These are phyloP conservation scores for Reticulitermes lucifugus DNA, from an alignment of 2,888 invertebrate species.

Conservation along the genomic window DNA sequence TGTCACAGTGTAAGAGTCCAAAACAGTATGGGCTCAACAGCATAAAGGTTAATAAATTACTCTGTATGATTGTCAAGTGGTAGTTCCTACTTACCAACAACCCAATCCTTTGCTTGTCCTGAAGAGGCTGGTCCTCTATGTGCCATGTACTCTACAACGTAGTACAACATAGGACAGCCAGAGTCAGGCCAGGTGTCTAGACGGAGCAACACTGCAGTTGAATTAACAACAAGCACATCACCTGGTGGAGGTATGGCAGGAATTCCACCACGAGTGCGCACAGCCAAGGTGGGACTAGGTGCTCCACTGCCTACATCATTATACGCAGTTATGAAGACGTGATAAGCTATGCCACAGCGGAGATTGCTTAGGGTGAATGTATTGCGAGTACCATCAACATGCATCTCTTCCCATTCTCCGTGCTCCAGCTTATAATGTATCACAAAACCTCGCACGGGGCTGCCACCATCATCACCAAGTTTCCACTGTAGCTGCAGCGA, in stretches of 20 bases:
- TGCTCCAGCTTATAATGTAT: conserved; percentile 58
- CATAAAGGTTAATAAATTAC: too few relatives aligned
- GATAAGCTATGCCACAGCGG: conserved; percentile 56
- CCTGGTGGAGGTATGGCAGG: conserved; percentile 56
- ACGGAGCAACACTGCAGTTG: conserved; percentile 57
- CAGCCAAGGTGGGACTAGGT: conserved; percentile 56
- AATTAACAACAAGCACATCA: conserved; percentile 56
- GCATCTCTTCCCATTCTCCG: conserved; percentile 58
- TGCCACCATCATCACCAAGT: conserved; percentile 58
- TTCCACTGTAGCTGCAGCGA: conserved; percentile 59
- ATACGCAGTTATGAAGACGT: conserved; percentile 55
- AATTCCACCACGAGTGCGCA: conserved; percentile 57
- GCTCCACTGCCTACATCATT: conserved; percentile 57
- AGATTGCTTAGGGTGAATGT: conserved; percentile 55
- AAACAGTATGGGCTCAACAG: too few relatives aligned
- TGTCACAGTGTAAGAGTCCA: too few relatives aligned
- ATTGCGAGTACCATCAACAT: conserved; percentile 54
- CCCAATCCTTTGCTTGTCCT: conserved; percentile 53
- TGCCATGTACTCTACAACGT: conserved; percentile 58
- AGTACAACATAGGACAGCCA: conserved; percentile 58
- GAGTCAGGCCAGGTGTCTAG: conserved; percentile 58
- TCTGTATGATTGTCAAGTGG: too few relatives aligned
- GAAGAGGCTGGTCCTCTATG: conserved; percentile 49
- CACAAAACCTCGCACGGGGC: conserved; percentile 57
- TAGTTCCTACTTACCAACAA: conserved; percentile 48